Evolutionary conservation across 2,888 invertebrate genomes (phyloP).

Genomic region (Pseudanteris insignis): DNA sequence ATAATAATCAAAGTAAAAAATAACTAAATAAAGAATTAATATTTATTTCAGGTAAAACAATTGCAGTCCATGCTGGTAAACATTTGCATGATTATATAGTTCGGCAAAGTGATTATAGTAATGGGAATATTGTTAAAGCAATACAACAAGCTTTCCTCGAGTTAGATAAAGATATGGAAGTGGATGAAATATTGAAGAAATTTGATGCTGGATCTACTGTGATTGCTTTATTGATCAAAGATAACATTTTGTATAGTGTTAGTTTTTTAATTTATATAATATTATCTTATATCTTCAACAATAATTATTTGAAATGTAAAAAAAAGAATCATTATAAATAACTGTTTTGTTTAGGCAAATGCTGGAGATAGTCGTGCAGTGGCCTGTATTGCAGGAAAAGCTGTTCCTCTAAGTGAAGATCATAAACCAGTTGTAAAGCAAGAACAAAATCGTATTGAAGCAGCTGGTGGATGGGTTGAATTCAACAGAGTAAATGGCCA

Average conservation of each 20-base stretch:
- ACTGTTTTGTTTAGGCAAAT: conserved; percentile 74
- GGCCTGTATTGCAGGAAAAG: conserved; percentile 83
- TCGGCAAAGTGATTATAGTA: conserved; percentile 82
- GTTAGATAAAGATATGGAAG: conserved; percentile 91
- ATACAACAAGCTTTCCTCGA: conserved; percentile 89
- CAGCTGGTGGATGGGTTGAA: conserved; percentile 98
- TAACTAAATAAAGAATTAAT: too few species aligned
- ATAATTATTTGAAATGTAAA: too few species aligned
- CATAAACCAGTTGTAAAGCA: conserved; percentile 94
- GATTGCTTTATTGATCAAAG: conserved; percentile 84
- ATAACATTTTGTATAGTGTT: conserved; percentile 86
- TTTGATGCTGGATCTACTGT: conserved; percentile 97
- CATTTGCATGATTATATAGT: conserved; percentile 93
- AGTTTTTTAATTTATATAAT: too few species aligned
- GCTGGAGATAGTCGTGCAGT: conserved; percentile 97
- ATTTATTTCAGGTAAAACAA: conserved; percentile 86
- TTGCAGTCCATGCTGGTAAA: conserved; percentile 94
- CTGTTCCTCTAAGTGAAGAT: conserved; percentile 80
- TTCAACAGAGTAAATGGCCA: conserved; percentile 98
- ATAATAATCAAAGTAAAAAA: too few species aligned
- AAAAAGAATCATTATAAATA: too few species aligned
- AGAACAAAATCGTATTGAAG: conserved; percentile 87
- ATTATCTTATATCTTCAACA: too few species aligned
- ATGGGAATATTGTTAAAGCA: conserved; percentile 85
- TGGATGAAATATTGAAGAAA: conserved; percentile 86